phyloP scores from a whole-genome alignment of 2,113 vertebrate species.

The Ptychochromis oligacanthus region DNA sequence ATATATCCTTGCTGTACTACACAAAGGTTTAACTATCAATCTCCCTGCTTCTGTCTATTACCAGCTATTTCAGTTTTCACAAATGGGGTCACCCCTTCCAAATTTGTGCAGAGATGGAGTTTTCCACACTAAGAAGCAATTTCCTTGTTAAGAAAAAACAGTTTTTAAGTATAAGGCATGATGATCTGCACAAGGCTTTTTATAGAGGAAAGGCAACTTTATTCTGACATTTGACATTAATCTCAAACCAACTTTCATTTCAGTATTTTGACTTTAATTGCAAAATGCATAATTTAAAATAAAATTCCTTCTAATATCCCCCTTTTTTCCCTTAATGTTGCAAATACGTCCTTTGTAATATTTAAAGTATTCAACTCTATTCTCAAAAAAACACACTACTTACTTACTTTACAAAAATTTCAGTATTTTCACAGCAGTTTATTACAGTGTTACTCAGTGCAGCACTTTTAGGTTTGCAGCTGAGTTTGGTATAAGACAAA shows the following conservation, averaged over 20 bases:
- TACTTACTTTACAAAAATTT: not conserved
- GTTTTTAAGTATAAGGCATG: not conserved
- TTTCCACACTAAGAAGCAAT: not conserved
- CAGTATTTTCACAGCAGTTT: not conserved
- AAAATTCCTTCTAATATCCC: not conserved
- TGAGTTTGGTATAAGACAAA: not conserved
- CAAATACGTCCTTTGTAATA: not conserved
- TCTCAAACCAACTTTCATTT: not conserved
- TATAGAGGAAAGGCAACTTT: not conserved
- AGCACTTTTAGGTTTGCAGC: not conserved
- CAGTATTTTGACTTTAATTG: not conserved
- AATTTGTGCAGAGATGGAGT: not conserved
- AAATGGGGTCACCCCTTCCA: not conserved
- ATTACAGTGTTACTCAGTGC: not conserved
- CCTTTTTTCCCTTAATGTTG: not conserved
- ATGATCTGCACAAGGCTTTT: not conserved
- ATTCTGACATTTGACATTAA: not conserved
- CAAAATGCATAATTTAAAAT: not conserved
- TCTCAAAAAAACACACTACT: not conserved
- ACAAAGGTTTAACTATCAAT: not conserved
- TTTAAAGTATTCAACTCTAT: not conserved
- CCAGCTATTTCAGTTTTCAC: no score
- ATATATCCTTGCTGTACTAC: not conserved
- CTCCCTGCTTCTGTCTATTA: no score
- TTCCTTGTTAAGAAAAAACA: not conserved